These are phyloP conservation scores for Sphaerophoria rueppellii DNA, from an alignment of 2,888 invertebrate species.

Conservation along the genomic window DNA sequence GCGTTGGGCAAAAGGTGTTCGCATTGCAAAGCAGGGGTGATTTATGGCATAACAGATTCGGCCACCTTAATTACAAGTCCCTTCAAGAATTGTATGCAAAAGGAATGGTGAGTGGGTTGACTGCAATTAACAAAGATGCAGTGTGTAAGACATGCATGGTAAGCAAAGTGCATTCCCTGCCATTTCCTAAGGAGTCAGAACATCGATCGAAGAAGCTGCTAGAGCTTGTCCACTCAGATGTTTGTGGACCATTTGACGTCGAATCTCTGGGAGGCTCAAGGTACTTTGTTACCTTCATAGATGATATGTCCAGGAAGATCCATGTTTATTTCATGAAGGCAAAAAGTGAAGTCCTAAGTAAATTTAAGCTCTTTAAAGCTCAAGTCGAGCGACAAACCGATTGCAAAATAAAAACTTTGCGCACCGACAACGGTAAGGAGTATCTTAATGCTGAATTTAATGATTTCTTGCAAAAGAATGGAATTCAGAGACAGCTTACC, in stretches of 20 bases:
- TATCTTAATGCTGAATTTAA: slow-evolving; percentile 55
- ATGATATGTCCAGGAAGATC: slow-evolving; percentile 48
- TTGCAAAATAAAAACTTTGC: slow-evolving; percentile 61
- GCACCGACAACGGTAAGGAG: slow-evolving; percentile 61
- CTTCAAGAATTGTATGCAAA: slow-evolving; percentile 53
- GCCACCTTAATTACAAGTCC: slow-evolving; percentile 59
- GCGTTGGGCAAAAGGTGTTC: slow-evolving; percentile 10
- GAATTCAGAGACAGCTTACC: slow-evolving; percentile 61
- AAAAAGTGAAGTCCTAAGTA: slow-evolving; percentile 63
- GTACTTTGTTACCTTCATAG: slow-evolving; percentile 72
- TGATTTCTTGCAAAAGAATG: slow-evolving; percentile 53
- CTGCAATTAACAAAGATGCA: slow-evolving; percentile 23
- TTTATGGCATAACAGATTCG: slow-evolving; percentile 61
- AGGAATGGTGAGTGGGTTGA: slow-evolving; percentile 57
- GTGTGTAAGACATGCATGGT: slow-evolving; percentile 39
- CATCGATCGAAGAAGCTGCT: slow-evolving; percentile 37
- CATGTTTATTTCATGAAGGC: slow-evolving; percentile 69
- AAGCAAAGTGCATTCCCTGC: slow-evolving; percentile 51
- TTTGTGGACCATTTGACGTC: slow-evolving; percentile 67
- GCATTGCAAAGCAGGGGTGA: slow-evolving; percentile 28
- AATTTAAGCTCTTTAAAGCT: slow-evolving; percentile 61
- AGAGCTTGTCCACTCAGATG: slow-evolving; percentile 62
- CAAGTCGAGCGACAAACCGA: slow-evolving; percentile 59
- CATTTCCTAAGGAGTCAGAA: slow-evolving; percentile 54
- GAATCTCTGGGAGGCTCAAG: slow-evolving; percentile 57